Percentiles rank a stretch among this genome's conserved stretches.
Evolutionary conservation across 2,797 vertebrate species (phyloP).

Genomic region (Catamblyrhynchus diadema): DNA sequence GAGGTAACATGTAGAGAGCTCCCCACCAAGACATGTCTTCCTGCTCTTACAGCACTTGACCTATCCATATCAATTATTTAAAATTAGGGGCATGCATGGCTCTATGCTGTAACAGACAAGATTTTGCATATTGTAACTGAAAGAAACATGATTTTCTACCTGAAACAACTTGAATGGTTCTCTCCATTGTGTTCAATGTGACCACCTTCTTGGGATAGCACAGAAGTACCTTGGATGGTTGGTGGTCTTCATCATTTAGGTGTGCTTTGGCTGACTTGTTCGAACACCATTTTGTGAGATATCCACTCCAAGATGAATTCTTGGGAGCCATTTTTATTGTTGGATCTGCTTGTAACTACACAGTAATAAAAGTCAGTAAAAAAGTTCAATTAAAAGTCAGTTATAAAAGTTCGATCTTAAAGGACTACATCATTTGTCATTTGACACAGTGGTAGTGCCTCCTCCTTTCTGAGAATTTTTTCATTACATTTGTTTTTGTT

Average conservation of each 20-base stretch:
- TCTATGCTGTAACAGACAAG: neutral
- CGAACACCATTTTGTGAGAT: neutral
- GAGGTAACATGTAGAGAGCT: neutral
- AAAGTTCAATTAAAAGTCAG: too few species aligned
- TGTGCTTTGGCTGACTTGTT: neutral
- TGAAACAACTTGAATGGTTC: neutral
- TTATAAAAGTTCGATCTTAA: neutral
- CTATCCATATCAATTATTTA: neutral
- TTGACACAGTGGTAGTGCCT: neutral
- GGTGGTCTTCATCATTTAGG: neutral
- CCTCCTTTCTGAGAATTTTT: neutral
- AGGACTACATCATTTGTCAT: neutral
- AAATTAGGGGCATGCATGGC: neutral
- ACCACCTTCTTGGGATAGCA: neutral
- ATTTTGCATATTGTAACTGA: neutral
- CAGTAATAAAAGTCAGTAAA: neutral
- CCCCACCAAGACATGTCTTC: rapidly evolving
- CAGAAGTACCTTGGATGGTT: neutral
- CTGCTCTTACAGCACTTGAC: neutral
- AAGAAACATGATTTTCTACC: neutral
- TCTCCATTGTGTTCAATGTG: neutral
- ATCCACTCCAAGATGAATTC: neutral
- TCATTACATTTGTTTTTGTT: neutral
- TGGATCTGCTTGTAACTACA: neutral
- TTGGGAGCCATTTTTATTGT: neutral